Evolutionary conservation across 1,140 invertebrate genomes (phyloP).

Genomic region (Chironomus tepperi): DNA sequence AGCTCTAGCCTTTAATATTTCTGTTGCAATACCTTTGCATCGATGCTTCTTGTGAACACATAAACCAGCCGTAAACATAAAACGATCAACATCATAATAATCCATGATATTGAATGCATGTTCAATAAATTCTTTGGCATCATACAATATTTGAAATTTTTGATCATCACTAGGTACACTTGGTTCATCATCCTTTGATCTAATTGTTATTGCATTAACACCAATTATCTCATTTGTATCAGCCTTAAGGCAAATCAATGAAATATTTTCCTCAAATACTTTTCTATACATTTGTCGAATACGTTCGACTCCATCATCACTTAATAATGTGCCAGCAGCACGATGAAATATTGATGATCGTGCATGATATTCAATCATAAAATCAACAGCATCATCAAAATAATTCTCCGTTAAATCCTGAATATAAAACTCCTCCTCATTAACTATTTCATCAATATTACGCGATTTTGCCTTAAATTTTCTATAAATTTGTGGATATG

Average conservation of each 20-base stretch:
- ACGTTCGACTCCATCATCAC: not conserved
- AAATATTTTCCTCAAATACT: constrained; percentile 14
- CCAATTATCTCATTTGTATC: constrained; percentile 2
- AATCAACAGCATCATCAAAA: constrained; percentile 16
- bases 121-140: not conserved
- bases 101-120: not conserved
- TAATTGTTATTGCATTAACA: not conserved
- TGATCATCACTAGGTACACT: not conserved
- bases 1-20: not conserved
- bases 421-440: constrained; percentile 22
- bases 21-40: not conserved
- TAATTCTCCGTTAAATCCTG: constrained; percentile 19
- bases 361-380: constrained; percentile 23
- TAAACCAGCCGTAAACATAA: not conserved
- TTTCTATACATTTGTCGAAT: constrained; percentile 2
- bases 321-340: not conserved
- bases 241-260: constrained; percentile 4
- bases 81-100: not conserved
- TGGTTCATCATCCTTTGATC: not conserved
- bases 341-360: constrained; percentile 12
- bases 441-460: constrained; percentile 2
- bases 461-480: constrained; percentile 16
- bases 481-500: constrained; percentile 8
- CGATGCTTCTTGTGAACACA: constrained; percentile 15
- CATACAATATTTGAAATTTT: not conserved